Base-by-base conservation (phyloP, 2,113 vertebrate species). In the Jaculus jaculus region DNA sequence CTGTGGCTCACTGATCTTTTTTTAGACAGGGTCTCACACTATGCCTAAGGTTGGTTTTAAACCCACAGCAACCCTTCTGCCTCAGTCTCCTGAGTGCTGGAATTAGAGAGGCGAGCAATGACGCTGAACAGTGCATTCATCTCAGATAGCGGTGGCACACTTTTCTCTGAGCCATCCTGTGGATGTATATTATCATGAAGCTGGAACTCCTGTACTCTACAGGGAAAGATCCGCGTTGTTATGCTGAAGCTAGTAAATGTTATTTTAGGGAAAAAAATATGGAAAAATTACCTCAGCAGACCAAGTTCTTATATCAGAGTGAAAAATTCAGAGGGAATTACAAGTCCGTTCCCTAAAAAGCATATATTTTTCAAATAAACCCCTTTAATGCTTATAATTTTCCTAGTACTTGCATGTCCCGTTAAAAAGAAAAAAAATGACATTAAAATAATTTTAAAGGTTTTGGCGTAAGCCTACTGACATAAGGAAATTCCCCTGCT, bases 371-470 rank as follows among this genome's bases (percentile, higher is more conserved):
- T 87, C 85, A 84, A 94, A 93, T 92, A 91, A 95, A 91, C 47
- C 9, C 26, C 88, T 90, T 92, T 91, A 97, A 85, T 80, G 90
- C 78, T 87, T 94, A 58, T 95, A 95, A 95, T 95, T 96, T 94
- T 69, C 94, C 51, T 92, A 72, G 73, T 96, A 90, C 93, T 95
- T 95, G 85, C 73, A 88, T 90, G 90, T 93, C 87, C 96, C 87
- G 94, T 97, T 95, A 96, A 96, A 95, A 94, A 92, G 95, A 96
- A 96, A 96, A 95, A 91, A 96, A 95, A 91, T 94, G 84, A 95
- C 87, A 90, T 96, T 95, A 95, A 96, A 94, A 94, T 96, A 95
- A 96, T 96, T 95, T 92, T 96, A 96, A 96, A 96, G 87, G 78
- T 92, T 96, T 96, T 95, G 95, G 95, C 95, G 77, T 96, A 79